phyloP scores from a whole-genome alignment of 37 sponge, comb jelly and placozoan genomes.

The Ianthella basta region DNA sequence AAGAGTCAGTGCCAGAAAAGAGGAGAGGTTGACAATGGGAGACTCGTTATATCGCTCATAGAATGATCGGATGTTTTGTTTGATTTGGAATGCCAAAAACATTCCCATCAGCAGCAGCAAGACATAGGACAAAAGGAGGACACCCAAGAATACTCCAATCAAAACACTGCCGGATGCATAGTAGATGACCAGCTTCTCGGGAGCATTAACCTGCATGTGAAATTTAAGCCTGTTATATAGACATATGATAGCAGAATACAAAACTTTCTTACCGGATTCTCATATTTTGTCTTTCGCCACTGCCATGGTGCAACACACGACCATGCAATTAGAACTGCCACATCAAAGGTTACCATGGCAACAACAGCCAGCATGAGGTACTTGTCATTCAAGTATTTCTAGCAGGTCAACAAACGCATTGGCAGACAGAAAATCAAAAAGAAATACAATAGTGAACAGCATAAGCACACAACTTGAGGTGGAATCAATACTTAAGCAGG shows the following conservation, averaged over 20 bases:
- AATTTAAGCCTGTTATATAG: no score
- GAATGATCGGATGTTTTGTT: not conserved
- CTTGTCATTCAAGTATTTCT: constrained; percentile 21
- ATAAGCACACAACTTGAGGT: no score
- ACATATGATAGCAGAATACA: no score
- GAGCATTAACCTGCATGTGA: no score
- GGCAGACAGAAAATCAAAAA: no score
- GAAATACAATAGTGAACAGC: no score
- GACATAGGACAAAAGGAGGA: no score
- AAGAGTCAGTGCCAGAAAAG: not conserved
- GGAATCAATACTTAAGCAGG: no score
- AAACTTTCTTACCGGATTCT: no score
- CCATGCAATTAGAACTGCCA: not conserved
- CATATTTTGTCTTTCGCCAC: no score
- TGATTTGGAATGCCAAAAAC: constrained; percentile 27
- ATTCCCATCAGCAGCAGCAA: constrained; percentile 4
- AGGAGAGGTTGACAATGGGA: constrained; percentile 11
- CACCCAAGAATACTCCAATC: not conserved
- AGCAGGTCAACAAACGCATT: not conserved
- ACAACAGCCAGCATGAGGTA: constrained; percentile 3
- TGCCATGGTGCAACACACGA: not conserved
- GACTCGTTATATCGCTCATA: not conserved
- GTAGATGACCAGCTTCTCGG: no score
- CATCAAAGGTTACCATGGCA: not conserved
- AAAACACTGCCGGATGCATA: no score